Base-by-base conservation (phyloP, 64 coral and sea anemone species). In the Actinia tenebrosa region DNA sequence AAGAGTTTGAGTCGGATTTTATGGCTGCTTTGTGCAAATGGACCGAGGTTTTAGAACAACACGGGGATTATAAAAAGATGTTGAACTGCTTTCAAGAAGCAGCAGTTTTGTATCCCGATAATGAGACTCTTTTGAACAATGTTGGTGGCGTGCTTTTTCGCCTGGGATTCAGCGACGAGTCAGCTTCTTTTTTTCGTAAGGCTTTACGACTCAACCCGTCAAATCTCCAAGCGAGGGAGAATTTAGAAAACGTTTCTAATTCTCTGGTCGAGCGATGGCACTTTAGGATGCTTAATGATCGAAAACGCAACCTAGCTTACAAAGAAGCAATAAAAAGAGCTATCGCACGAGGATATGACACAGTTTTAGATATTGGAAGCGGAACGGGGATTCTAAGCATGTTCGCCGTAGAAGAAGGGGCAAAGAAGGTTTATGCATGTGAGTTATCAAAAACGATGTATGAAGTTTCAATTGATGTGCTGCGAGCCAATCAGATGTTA, bases 361-460 rank as follows among this genome's bases (percentile, higher is more conserved):
- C 30, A 17, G 93, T 99, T 8, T 55, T 99, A 23, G 97, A 99
- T 63, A 99, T 99, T 58, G 97, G 97, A 59, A 99, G 97, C 47
- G 97, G 97, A 3, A 95, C 93, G 20, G 93, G 97, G n/a, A 99
- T 99, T 86, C 19, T 99, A 46, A 99, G 97, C 44, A 99, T 99
- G 97, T 99, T 99, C 90, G 97, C 97, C 7, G 83, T 93, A 10
- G 93, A 99, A 30, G 87, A 91, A 7, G 97, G 93, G 17, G 93
- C 97, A 0, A 91, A 91, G 80, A 84, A 91, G 43, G 97, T 99
- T 16, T 95, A 89, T 84, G 97, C 97, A 6, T 99, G 97, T 84
- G 97, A 99, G 60, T 93, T 99, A 93, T 99, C 97, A 47, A 99
- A 99, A 83, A 95, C 97, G 75, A 95, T 99, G 97, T 95, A 89